Base-by-base conservation (phyloP, 2,113 vertebrate species). In the Melanocharis versteri region DNA sequence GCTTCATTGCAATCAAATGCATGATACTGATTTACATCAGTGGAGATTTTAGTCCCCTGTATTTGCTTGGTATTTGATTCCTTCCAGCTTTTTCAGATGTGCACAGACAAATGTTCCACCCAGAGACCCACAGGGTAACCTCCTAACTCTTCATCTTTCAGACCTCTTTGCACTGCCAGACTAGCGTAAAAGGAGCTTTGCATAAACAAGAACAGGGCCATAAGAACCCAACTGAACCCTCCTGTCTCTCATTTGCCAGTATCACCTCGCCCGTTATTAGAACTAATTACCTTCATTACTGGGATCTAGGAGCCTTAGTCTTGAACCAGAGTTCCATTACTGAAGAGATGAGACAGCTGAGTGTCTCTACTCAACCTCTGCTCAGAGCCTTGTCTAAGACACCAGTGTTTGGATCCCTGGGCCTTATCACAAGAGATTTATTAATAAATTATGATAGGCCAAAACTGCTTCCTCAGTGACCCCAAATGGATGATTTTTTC, bases 211-310 rank as follows among this genome's bases (percentile, higher is more conserved):
- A 94, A 68, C 27, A 65, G 54, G n/a, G 54, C 75, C 14, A 3
- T 44, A 75, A 75, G 83, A 93, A 83, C 39, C 50, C 65, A 64
- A 18, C 44, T 27, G 80, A 94, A 84, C 69, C 26, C 60, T 77
- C 62, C 48, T 5, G 7, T 64, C 72, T 86, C 53, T 89, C 72
- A 61, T 88, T 92, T 87, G 60, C 75, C 69, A 42, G 37, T 56
- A 92, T 68, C 90, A 78, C 47, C 60, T 93, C 90, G 64, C 57
- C 68, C 65, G 89, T 89, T 96, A 92, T 82, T 95, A 89, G 85
- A 91, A 93, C 47, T 89, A 95, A 95, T 93, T 95, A 81, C 50
- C 40, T 62, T 94, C 60, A 88, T 93, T 93, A 93, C 47, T 40
- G 68, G 62, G 71, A 90, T 90, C 90, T 83, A 62, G 64, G 47